Conservation (phyloP, 1,140 invertebrate species). For the Cataglyphis hispanica region DNA sequence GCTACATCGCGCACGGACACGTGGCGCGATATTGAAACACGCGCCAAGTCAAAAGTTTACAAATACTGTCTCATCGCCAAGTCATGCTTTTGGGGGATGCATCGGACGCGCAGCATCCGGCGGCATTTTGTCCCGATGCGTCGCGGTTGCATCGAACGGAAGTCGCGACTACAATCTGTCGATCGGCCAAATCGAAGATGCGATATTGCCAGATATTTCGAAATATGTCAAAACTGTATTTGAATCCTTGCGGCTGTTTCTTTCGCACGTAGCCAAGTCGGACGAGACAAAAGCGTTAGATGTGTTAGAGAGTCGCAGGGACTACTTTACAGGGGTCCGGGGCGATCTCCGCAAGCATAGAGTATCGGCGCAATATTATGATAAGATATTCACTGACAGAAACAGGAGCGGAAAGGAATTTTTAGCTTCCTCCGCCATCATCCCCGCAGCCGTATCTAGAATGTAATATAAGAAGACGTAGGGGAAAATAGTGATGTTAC, state of each 20-base stretch:
- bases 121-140: background rate
- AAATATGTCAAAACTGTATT: constrained; percentile 66
- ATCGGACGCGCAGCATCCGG: constrained; percentile 36
- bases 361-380: constrained; percentile 74
- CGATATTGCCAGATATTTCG: constrained; percentile 54
- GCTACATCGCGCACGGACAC: constrained; percentile 38
- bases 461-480: constrained; percentile 81
- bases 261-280: background rate
- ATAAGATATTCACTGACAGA: constrained; percentile 83
- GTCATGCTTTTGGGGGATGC: constrained; percentile 37
- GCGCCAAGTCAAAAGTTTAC: constrained; percentile 59
- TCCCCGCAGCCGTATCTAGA: constrained; percentile 73
- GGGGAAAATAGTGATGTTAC: constrained; percentile 74
- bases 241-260: background rate
- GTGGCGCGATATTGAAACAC: constrained; percentile 52
- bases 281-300: constrained; percentile 44
- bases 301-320: background rate
- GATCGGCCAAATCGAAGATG: constrained; percentile 14
- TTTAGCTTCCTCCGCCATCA: constrained; percentile 69
- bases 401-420: constrained; percentile 79
- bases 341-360: constrained; percentile 54
- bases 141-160: constrained; percentile 62
- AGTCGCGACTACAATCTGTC: constrained; percentile 48
- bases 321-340: background rate
- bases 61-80: constrained; percentile 57